Evolutionary conservation across 2,797 vertebrate species (phyloP).

Genomic region (Mormyrus hasselquistii): DNA sequence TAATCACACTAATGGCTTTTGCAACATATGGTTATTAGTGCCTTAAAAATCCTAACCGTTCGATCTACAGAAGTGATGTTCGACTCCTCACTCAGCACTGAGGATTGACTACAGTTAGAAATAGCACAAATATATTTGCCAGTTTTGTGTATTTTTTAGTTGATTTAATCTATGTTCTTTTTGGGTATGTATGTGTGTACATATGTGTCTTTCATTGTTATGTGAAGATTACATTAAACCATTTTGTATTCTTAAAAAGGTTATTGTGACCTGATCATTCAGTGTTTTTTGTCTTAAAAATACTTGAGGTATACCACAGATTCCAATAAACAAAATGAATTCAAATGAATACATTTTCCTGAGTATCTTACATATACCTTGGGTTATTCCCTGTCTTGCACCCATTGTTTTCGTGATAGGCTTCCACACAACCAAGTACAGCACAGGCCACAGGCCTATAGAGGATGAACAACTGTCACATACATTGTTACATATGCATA

Average conservation of each 20-base stretch:
- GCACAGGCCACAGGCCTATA: background rate
- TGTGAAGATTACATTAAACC: background rate
- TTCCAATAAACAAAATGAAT: conserved; percentile 32
- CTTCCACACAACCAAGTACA: background rate
- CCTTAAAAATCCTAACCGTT: conserved; percentile 53
- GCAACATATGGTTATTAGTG: conserved; percentile 58
- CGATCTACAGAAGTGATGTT: conserved; percentile 42
- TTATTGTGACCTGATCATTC: background rate
- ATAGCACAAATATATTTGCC: conserved; percentile 42
- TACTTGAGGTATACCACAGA: conserved; percentile 25
- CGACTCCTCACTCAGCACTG: conserved; percentile 39
- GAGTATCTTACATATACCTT: background rate
- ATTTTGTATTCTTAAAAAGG: conserved; percentile 24
- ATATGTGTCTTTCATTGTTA: conserved; percentile 16
- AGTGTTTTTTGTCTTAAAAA: conserved; percentile 27
- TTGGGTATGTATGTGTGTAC: conserved; percentile 13
- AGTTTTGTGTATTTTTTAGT: conserved; percentile 32
- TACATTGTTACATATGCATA: background rate
- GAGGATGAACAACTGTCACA: background rate
- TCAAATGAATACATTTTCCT: background rate
- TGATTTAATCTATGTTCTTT: background rate
- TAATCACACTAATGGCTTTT: conserved; percentile 40
- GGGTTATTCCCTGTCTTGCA: background rate
- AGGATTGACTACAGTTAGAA: conserved; percentile 32
- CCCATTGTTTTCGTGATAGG: background rate